Evolutionary conservation across 2,797 vertebrate species (phyloP).

Genomic region (Mastacembelus armatus): DNA sequence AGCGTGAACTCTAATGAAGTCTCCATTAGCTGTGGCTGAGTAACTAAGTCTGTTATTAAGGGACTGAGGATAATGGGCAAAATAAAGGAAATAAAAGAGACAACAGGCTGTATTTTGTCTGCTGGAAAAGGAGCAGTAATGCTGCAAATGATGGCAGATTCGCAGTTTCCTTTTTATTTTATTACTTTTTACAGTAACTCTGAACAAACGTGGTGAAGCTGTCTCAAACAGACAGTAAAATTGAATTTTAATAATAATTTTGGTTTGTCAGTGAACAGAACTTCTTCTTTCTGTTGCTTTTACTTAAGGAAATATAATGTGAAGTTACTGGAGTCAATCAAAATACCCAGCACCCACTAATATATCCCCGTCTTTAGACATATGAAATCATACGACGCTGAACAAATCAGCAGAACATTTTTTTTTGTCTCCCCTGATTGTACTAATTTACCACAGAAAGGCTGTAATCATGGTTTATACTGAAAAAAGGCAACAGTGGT

Average conservation of each 20-base stretch:
- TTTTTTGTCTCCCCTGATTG: too few relatives aligned
- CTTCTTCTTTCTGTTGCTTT: too few relatives aligned
- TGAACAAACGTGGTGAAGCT: too few relatives aligned
- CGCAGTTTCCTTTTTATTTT: background rate
- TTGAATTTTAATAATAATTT: too few relatives aligned
- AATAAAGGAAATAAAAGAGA: slow-evolving; percentile 31
- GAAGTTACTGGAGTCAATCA: background rate
- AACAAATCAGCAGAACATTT: too few relatives aligned
- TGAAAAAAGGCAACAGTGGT: too few relatives aligned
- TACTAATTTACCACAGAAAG: too few relatives aligned
- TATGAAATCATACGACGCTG: too few relatives aligned
- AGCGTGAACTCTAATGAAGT: slow-evolving; percentile 48
- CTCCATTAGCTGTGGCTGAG: slow-evolving; percentile 38
- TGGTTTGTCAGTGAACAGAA: too few relatives aligned
- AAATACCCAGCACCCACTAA: background rate
- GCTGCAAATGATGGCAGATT: background rate
- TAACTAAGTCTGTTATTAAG: slow-evolving; percentile 25
- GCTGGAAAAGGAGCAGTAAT: background rate
- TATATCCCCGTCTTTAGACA: background rate
- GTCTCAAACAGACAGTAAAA: too few relatives aligned
- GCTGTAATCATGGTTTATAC: too few relatives aligned
- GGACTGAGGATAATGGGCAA: slow-evolving; percentile 34
- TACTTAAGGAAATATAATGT: background rate
- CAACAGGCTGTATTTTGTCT: slow-evolving; percentile 19
- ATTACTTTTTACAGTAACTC: background rate